Percentiles rank a stretch among this genome's conserved stretches.
phyloP scores from a whole-genome alignment of 2,797 vertebrate species.

The Takifugu rubripes region DNA sequence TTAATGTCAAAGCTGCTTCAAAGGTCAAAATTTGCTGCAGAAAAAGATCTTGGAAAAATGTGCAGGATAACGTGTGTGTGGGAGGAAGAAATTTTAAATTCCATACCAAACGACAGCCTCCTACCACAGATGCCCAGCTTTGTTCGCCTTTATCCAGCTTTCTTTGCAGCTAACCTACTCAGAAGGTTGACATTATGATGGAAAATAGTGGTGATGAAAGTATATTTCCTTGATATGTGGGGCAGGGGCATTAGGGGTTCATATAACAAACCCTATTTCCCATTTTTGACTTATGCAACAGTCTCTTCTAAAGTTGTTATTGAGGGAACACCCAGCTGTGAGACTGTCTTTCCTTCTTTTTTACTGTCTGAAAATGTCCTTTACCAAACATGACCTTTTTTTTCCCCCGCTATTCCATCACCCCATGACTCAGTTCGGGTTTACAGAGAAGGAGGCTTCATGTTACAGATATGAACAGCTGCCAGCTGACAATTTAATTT shows the following conservation, averaged over 20 bases:
- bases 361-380: conserved; percentile 24
- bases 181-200: conserved; percentile 14
- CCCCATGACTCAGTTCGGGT: conserved; percentile 4
- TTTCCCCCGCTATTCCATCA: conserved; percentile 5
- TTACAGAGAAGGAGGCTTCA: conserved; percentile 26
- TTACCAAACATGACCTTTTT: conserved; percentile 10
- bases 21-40: too few relatives aligned
- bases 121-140: neutral
- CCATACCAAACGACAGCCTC: neutral
- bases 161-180: conserved; percentile 4
- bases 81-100: conserved; percentile 11
- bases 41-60: too few relatives aligned
- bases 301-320: conserved; percentile 35
- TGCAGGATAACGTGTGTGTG: too few relatives aligned
- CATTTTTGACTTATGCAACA: conserved; percentile 68
- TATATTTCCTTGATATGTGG: conserved; percentile 34
- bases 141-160: conserved; percentile 8
- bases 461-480: conserved; percentile 54
- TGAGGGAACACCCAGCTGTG: conserved; percentile 29
- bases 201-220: conserved; percentile 20
- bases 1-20: too few relatives aligned
- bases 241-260: conserved; percentile 50
- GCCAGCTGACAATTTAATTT: conserved; percentile 45
- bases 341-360: conserved; percentile 3
- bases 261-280: conserved; percentile 46